A percentile compares a stretch with the other conserved stretches of the same genome.
These are phyloP conservation scores for Cepphus grylle DNA, from an alignment of 2,113 vertebrate genomes.

Conservation along the genomic window DNA sequence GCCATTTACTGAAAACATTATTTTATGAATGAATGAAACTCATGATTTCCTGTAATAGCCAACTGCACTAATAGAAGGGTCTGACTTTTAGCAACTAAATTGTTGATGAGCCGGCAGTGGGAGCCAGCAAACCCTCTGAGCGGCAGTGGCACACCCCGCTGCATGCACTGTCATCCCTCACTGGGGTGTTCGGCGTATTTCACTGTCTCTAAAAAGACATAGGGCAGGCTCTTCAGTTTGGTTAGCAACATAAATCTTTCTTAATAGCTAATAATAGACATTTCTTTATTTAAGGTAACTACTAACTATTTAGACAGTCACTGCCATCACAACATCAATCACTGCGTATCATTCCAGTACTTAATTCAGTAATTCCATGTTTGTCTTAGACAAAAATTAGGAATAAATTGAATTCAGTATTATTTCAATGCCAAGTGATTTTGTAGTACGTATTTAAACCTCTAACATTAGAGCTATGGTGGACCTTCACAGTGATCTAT, in stretches of 20 bases:
- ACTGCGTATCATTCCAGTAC: neutral
- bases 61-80: neutral
- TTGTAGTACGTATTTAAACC: neutral
- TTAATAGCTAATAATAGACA: neutral
- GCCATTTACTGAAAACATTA: neutral
- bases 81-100: neutral
- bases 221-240: neutral
- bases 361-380: neutral
- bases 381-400: neutral
- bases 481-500: neutral
- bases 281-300: neutral
- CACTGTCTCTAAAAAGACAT: neutral
- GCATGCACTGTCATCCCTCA: neutral
- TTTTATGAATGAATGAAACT: slow-evolving; percentile 36
- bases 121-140: neutral
- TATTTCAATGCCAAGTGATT: neutral
- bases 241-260: neutral
- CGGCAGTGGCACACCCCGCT: neutral
- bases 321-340: neutral
- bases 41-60: neutral
- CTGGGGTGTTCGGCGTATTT: neutral
- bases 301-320: neutral
- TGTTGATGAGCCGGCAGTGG: fast-evolving
- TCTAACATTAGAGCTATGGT: neutral
- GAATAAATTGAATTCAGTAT: neutral